phyloP scores from a whole-genome alignment of 2,797 vertebrate genomes.

The Eospalax fontanierii region DNA sequence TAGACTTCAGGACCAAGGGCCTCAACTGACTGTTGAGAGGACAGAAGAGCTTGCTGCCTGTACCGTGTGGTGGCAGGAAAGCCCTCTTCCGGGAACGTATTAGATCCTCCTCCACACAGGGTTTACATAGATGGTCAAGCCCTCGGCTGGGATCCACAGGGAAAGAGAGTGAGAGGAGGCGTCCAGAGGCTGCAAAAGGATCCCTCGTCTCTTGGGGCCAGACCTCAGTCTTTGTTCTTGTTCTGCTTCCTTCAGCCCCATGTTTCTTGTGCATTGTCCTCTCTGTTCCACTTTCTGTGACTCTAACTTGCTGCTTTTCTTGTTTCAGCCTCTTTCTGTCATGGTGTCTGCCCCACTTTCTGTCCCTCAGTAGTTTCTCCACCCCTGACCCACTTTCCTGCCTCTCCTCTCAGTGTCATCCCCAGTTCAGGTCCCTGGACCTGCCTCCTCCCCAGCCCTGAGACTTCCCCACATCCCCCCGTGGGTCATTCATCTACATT shows the following conservation, averaged over 20 bases:
- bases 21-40: neutral
- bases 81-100: neutral
- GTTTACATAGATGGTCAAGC: neutral
- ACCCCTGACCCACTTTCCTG: slow-evolving; percentile 47
- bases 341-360: neutral
- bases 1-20: too few relatives aligned
- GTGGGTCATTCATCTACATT: slow-evolving; percentile 80
- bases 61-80: neutral
- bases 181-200: neutral
- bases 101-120: neutral
- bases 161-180: neutral
- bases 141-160: neutral
- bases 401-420: neutral
- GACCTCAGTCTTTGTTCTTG: neutral
- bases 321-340: neutral
- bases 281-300: neutral
- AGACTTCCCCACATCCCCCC: neutral
- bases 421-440: slow-evolving; percentile 5
- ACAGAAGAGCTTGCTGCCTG: neutral
- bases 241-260: neutral
- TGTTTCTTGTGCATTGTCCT: neutral
- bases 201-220: neutral
- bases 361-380: neutral
- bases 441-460: neutral
- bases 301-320: neutral